These are phyloP conservation scores for Calephelis perditalis DNA, from an alignment of 2,888 invertebrate genomes.

Conservation along the genomic window DNA sequence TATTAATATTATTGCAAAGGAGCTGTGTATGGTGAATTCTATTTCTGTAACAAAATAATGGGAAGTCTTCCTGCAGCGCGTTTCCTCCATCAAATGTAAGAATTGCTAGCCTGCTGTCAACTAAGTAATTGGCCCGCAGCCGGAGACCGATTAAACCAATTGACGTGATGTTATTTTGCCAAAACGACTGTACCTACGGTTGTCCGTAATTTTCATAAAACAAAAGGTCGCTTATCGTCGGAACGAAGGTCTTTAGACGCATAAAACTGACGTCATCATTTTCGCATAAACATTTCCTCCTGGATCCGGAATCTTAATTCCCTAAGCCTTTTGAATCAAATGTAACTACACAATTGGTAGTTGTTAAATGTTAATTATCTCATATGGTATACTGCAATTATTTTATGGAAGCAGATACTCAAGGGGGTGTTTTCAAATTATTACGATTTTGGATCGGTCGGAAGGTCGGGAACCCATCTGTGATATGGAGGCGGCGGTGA, in stretches of 20 bases:
- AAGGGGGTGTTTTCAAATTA: no score
- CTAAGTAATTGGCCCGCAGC: conserved; percentile 74
- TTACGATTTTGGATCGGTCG: no score
- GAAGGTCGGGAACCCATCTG: no score
- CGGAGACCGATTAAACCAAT: conserved; percentile 72
- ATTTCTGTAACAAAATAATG: conserved; percentile 60
- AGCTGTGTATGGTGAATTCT: conserved; percentile 25
- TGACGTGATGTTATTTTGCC: conserved; percentile 74
- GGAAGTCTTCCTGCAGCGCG: conserved; percentile 71
- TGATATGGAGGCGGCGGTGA: no score
- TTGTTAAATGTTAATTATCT: no score
- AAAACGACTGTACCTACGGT: conserved; percentile 42
- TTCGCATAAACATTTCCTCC: no score
- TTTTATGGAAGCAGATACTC: no score
- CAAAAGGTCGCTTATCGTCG: conserved; percentile 14
- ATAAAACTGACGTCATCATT: no score
- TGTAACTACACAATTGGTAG: no score
- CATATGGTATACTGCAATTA: no score
- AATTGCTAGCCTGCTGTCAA: conserved; percentile 75
- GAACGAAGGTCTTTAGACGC: background rate
- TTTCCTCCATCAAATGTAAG: conserved; percentile 75
- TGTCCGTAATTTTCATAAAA: conserved; percentile 23
- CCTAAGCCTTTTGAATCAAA: no score
- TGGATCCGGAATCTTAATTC: no score
- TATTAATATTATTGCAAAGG: background rate